These are phyloP conservation scores for Homarus gammarus DNA, from an alignment of 2,888 invertebrate genomes.

Conservation along the genomic window DNA sequence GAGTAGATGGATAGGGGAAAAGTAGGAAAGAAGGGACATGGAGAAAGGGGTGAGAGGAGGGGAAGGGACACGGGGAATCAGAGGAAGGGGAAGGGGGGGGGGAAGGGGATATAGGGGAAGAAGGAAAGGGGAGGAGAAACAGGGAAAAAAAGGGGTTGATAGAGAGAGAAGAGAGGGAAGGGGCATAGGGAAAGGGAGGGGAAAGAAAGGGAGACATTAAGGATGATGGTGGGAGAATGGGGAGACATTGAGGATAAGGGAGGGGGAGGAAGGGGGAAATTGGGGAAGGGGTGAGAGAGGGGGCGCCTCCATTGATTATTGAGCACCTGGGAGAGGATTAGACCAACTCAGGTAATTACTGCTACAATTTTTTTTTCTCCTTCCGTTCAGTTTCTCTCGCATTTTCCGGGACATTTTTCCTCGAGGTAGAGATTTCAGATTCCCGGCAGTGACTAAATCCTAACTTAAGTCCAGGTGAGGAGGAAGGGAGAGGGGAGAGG, in stretches of 20 bases:
- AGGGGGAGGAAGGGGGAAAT: not conserved
- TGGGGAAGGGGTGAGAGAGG: not conserved
- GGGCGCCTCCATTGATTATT: conserved; percentile 1
- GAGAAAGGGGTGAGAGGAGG: too few relatives aligned
- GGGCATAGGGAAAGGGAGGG: not conserved
- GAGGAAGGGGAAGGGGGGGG: not conserved
- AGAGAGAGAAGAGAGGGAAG: not conserved
- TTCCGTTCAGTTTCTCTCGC: not conserved
- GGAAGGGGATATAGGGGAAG: not conserved
- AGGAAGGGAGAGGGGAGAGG: conserved; percentile 1
- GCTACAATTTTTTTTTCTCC: not conserved
- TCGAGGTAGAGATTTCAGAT: conserved; percentile 11
- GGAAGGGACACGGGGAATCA: too few relatives aligned
- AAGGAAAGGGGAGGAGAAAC: not conserved
- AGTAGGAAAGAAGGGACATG: too few relatives aligned
- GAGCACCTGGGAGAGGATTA: not conserved
- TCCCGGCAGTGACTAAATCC: conserved; percentile 6
- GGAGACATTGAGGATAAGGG: not conserved
- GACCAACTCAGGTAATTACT: conserved; percentile 3
- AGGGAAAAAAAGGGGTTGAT: not conserved
- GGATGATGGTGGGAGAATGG: too few relatives aligned
- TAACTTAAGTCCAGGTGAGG: not conserved
- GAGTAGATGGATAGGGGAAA: conserved; percentile 10
- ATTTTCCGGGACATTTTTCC: conserved; percentile 4
- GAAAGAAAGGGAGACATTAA: not conserved